phyloP scores from a whole-genome alignment of 1,140 invertebrate genomes.

The Piezodorus guildinii region DNA sequence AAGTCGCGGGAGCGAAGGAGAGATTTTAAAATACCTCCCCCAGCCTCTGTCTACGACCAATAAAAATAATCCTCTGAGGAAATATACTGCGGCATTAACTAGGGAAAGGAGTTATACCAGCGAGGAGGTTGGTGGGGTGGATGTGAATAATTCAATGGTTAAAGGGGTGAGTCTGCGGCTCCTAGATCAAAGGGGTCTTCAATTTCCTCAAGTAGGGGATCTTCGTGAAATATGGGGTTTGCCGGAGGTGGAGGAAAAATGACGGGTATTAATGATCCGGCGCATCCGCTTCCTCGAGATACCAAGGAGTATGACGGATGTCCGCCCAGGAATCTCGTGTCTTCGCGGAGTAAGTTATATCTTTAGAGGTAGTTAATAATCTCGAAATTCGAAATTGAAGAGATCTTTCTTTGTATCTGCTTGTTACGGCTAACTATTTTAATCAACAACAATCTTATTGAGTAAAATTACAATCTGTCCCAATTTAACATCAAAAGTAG shows the following conservation, averaged over 20 bases:
- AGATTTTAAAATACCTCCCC: background rate
- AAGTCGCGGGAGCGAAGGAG: background rate
- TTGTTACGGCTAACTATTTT: too few relatives aligned
- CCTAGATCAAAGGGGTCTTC: background rate
- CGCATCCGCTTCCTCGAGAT: background rate
- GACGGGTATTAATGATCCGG: constrained; percentile 8
- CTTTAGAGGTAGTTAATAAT: too few relatives aligned
- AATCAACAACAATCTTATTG: too few relatives aligned
- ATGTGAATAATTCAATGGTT: constrained; percentile 7
- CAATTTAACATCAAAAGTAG: too few relatives aligned
- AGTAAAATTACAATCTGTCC: too few relatives aligned
- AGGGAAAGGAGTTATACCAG: constrained; percentile 12
- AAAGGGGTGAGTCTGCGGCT: constrained; percentile 1
- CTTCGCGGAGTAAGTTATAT: too few relatives aligned
- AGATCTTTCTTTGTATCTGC: too few relatives aligned
- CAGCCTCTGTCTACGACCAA: constrained; percentile 3
- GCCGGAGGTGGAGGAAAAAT: background rate
- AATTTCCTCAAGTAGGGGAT: background rate
- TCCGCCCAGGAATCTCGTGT: background rate
- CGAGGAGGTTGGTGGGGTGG: background rate
- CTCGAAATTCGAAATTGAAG: too few relatives aligned
- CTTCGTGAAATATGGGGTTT: background rate
- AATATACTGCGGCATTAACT: constrained; percentile 11
- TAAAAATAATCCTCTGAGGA: constrained; percentile 14
- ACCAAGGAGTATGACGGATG: background rate